These are phyloP conservation scores for Fundulus diaphanus DNA, from an alignment of 2,797 vertebrate genomes.

Conservation along the genomic window DNA sequence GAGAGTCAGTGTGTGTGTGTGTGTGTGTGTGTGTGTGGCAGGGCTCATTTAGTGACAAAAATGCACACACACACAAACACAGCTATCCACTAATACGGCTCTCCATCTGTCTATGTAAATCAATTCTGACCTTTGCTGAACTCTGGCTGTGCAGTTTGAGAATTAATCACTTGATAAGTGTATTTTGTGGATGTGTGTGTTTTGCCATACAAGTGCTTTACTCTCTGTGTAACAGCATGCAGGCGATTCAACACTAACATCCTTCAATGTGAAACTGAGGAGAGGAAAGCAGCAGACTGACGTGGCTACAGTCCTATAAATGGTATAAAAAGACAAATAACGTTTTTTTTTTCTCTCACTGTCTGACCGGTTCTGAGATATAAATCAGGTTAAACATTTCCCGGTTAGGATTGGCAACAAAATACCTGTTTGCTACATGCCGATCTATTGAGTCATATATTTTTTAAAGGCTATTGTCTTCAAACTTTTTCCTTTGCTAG, in stretches of 20 bases:
- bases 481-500: background rate
- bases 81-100: conserved; percentile 54
- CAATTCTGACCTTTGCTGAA: conserved; percentile 74
- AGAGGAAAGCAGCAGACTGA: background rate
- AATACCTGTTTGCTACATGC: background rate
- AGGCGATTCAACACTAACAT: conserved; percentile 29
- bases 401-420: background rate
- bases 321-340: background rate
- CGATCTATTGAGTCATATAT: too few species aligned
- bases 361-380: background rate
- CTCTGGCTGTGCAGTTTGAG: conserved; percentile 75
- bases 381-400: background rate
- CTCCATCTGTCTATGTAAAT: conserved; percentile 81
- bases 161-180: conserved; percentile 78
- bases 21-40: conserved; percentile 21
- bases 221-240: conserved; percentile 5
- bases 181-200: conserved; percentile 34
- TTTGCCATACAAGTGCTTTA: conserved; percentile 6
- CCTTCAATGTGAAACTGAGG: conserved; percentile 29
- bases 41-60: conserved; percentile 10
- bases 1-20: conserved; percentile 40
- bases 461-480: background rate
- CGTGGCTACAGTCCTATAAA: background rate
- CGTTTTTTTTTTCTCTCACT: background rate
- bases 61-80: conserved; percentile 29